Evolutionary conservation across 1,140 invertebrate species (phyloP), one percentile per base, ranked within the genome.

Genomic region (Ceratosolen fusciceps): DNA sequence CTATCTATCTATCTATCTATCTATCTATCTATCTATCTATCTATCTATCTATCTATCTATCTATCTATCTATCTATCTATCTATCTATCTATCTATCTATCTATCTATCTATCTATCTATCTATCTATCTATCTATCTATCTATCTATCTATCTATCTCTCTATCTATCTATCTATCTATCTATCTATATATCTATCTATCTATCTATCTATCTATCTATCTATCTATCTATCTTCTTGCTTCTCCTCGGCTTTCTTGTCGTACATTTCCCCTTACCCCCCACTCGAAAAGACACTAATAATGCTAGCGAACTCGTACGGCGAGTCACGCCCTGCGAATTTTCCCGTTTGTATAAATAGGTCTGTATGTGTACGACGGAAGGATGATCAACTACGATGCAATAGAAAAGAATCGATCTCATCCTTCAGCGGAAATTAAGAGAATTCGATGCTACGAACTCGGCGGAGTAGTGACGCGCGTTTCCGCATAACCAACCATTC

Each of bases 321-420:
- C 75, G 75, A 77, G 75, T 77, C 75, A 77, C 75, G 75, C 75
- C 75, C 75, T 49, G 75, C 67, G 54, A 77, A 77, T 67, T 71
- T 77, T 77, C 75, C 65, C 75, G 67, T 77, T 77, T 77, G 67
- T 67, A 77, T 77, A 54, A 58, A 58, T 24, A 49, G 14, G 16
- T 19, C 21, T 21, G 43, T 31, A n/a, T 56, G 74, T 49, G 74
- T 68, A 47, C 39, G 52, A 58, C 7, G 2, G 52, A 24, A 24
- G 47, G 29, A 29, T 29, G 19, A 31, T 26, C 47, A 54, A 47
- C 10, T 71, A 16, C 29, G 19, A 62, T 62, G 58, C 26, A 29
- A 62, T 62, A 7, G 58, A 16, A 62, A 62, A 8, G 26, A 34
- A 62, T 62, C 58, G 29, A 31, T 31, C 2, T 31, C 29, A 10